Percentiles rank a stretch among this genome's conserved stretches.
Conservation (phyloP, 2,113 vertebrate species). For the Tinamus guttatus region DNA sequence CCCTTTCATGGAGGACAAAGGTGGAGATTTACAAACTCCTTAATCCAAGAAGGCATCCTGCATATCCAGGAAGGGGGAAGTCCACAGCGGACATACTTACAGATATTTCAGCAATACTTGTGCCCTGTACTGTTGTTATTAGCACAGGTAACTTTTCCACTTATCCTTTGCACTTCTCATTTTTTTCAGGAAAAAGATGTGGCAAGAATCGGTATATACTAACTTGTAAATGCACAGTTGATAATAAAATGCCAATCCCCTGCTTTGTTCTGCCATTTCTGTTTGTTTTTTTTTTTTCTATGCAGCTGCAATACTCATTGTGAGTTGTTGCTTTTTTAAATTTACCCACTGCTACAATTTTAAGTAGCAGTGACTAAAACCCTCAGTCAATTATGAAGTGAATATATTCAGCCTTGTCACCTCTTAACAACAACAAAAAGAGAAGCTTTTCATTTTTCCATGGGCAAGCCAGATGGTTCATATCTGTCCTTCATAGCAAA, state of each 20-base stretch:
- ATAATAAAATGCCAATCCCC: not conserved
- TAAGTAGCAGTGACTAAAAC: conserved; percentile 14
- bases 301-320: conserved; percentile 23
- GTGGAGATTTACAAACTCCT: not conserved
- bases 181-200: not conserved
- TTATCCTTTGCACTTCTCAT: not conserved
- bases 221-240: not conserved
- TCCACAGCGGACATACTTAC: not conserved
- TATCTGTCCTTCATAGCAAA: conserved; percentile 38
- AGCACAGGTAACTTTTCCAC: not conserved
- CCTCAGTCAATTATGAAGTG: conserved; percentile 11
- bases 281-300: conserved; percentile 9
- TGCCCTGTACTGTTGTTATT: not conserved
- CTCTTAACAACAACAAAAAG: not conserved
- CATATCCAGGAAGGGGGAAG: not conserved
- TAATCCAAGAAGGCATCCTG: not conserved
- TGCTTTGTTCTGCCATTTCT: not conserved
- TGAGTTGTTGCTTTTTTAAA: not conserved
- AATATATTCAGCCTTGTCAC: conserved; percentile 14
- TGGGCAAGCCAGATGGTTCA: conserved; percentile 30
- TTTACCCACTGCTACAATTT: not conserved
- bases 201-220: not conserved
- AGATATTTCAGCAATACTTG: not conserved
- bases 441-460: conserved; percentile 4
- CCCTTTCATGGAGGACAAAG: not conserved